Evolutionary conservation across 2,113 vertebrate species (phyloP).

Genomic region (Herpetotheres cachinnans): DNA sequence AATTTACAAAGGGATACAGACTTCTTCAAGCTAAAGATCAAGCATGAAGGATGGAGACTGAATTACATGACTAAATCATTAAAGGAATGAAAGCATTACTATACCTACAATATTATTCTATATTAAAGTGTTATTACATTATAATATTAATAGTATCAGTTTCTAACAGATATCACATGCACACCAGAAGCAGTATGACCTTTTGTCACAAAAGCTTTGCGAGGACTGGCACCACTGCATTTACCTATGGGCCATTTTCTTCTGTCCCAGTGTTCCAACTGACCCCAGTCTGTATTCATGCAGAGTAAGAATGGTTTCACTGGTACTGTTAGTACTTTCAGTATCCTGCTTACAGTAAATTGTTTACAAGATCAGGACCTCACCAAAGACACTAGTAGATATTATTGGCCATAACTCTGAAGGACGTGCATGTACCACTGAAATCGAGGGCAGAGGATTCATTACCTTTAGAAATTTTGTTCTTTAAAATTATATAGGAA

Average conservation of each 20-base stretch:
- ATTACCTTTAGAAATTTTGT: background rate
- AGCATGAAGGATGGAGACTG: background rate
- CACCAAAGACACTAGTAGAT: background rate
- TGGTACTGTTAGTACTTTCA: background rate
- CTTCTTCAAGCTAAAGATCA: background rate
- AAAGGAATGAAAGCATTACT: background rate
- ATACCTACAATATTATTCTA: background rate
- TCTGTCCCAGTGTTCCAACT: background rate
- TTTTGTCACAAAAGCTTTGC: background rate
- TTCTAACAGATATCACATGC: background rate
- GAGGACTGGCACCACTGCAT: accelerated
- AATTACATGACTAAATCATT: background rate
- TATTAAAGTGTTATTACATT: background rate
- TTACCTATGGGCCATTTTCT: background rate
- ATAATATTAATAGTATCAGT: background rate
- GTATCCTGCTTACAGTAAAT: background rate
- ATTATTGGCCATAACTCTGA: background rate
- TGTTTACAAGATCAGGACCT: background rate
- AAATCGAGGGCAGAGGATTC: background rate
- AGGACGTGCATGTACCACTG: background rate
- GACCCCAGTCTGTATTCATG: background rate
- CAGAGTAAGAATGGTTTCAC: background rate
- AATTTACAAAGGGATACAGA: background rate
- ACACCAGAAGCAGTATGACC: background rate
- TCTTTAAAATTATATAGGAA: background rate